Base-by-base conservation (phyloP, 92 coral and sea anemone species). In the Pocillopora grandis region DNA sequence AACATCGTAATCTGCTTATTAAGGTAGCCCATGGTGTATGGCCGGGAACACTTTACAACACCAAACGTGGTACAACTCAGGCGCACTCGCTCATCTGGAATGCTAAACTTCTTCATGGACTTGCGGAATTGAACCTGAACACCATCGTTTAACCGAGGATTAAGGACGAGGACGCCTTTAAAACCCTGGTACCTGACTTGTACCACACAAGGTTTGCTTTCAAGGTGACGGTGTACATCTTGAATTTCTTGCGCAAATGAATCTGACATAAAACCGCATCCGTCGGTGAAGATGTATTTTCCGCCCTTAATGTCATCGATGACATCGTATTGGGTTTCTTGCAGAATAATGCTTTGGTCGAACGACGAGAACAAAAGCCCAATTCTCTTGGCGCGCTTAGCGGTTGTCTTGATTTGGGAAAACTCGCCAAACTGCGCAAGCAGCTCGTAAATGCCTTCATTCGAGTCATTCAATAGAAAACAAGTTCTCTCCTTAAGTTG, bases 241-340 rank as follows among this genome's bases (percentile, higher is more conserved):
- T 90, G 95, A 10, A 96, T 88, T 62, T 88, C 89, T 31, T 89
- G 87, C 33, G 98, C 98, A 58, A 96, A 89, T 58, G 52, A 58
- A 72, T 85, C 89, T 5, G 98, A 96, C 93, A 96, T 96, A 72
- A 92, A 86, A 21, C 98, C 98, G 75, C 98, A 96, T 7, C 98
- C 98, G 19, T 87, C 92, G 27, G 98, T 90, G 77, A 96, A 96
- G 81, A 79, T 92, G 66, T 86, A 90, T 58, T 84, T 78, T 35
- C 86, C 64, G 19, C 89, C 76, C 62, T 89, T 62, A 27, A 94
- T 90, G 77, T 94, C 98, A 19, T 83, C 88, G 66, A 92, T 90
- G 21, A 93, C 88, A 9, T 27, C 19, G 75, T 86, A 89, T 42
- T 94, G 95, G 71, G 81, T 74, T 36, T 85, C 90, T 52, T 70